phyloP scores from a whole-genome alignment of 64 coral and sea anemone genomes.

The Stichodactyla mertensii region DNA sequence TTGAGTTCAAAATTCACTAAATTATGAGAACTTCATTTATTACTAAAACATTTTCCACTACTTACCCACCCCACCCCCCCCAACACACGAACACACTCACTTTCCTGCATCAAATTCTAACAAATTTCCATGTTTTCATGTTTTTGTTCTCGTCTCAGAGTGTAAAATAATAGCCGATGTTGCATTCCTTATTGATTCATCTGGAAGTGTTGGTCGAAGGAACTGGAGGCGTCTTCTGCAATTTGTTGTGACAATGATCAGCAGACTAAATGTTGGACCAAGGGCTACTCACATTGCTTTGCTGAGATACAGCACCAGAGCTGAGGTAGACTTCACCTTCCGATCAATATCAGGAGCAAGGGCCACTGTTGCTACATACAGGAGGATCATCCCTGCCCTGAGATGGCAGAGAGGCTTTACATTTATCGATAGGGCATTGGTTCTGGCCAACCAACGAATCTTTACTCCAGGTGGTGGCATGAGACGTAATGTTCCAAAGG shows the following conservation, averaged over 20 bases:
- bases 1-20: too few species aligned
- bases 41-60: too few species aligned
- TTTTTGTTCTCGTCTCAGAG: constrained; percentile 19
- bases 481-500: constrained; percentile 43
- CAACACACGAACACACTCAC: background rate
- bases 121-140: background rate
- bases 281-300: constrained; percentile 58
- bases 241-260: constrained; percentile 47
- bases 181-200: constrained; percentile 82
- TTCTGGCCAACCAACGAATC: constrained; percentile 28
- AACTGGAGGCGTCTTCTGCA: constrained; percentile 46
- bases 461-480: constrained; percentile 18
- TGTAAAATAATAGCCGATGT: constrained; percentile 62
- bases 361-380: background rate
- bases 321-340: constrained; percentile 39
- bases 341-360: background rate
- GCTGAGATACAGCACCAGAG: constrained; percentile 50
- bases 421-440: constrained; percentile 69
- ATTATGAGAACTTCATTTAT: too few species aligned
- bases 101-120: background rate
- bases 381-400: constrained; percentile 1
- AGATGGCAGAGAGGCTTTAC: constrained; percentile 58
- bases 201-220: constrained; percentile 61
- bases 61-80: too few species aligned
- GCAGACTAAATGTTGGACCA: constrained; percentile 45